Evolutionary conservation across 2,888 invertebrate genomes (phyloP).

Genomic region (Gandaritis pyraliata): DNA sequence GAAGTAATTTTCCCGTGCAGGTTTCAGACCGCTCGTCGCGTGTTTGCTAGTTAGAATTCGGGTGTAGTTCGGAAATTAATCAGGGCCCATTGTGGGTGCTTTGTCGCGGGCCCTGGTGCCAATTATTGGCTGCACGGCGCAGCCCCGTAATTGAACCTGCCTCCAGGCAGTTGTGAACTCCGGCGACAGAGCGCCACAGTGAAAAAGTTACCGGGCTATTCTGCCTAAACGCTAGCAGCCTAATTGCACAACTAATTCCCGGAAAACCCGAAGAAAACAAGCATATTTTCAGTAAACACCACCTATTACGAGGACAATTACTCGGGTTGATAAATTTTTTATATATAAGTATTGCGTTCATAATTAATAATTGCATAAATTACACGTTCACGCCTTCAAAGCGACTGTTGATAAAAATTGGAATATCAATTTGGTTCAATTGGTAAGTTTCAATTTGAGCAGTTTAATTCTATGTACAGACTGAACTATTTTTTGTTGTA

Average conservation of each 20-base stretch:
- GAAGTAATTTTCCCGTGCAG: conserved; percentile 69
- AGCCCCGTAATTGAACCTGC: conserved; percentile 76
- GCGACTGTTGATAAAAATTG: conserved; percentile 64
- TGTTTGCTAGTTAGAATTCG: conserved; percentile 83
- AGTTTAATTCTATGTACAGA: conserved; percentile 54
- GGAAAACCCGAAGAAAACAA: conserved; percentile 1
- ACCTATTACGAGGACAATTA: conserved; percentile 14
- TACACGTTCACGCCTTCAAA: conserved; percentile 72
- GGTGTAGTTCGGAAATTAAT: conserved; percentile 83
- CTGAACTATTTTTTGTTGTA: conserved; percentile 10
- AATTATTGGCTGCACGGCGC: conserved; percentile 76
- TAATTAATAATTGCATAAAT: conserved; percentile 75
- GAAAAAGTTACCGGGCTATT: conserved; percentile 54
- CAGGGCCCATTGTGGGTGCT: conserved; percentile 81
- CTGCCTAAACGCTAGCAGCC: conserved; percentile 20
- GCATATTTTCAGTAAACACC: conserved; percentile 10
- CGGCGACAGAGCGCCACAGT: conserved; percentile 38
- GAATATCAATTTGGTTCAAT: conserved; percentile 66
- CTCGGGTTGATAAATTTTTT: conserved; percentile 20
- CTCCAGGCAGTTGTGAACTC: conserved; percentile 58
- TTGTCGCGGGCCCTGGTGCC: conserved; percentile 78
- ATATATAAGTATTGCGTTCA: conserved; percentile 28
- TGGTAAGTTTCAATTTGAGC: conserved; percentile 69
- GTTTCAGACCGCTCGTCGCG: conserved; percentile 64
- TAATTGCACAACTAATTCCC: conserved; percentile 19